Conservation (phyloP, 2,113 vertebrate species). For the Rattus norvegicus region GRCr8 NC_086039.1:81843501-81844000, state of each 20-base stretch:
- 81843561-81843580: slow-evolving; percentile 29
- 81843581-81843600: slow-evolving; percentile 40
- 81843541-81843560: slow-evolving; percentile 1
- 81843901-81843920: not conserved
- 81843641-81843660: slow-evolving; percentile 31
- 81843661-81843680: not conserved
- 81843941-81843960: not conserved
- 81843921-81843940: not conserved
- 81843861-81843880: not conserved
- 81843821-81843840: not conserved
- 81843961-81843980: not conserved
- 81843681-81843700: not conserved
- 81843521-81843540: slow-evolving; percentile 25
- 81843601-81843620: slow-evolving; percentile 37
- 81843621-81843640: slow-evolving; percentile 13
- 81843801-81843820: not conserved
- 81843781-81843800: not conserved
- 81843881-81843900: not conserved
- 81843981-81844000: not conserved
- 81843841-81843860: not conserved
- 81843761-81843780: not conserved
- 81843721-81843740: not conserved
- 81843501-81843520: slow-evolving; percentile 29
- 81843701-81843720: not conserved
- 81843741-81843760: not conserved